These are phyloP conservation scores for Isoperla grammatica DNA, from an alignment of 2,888 invertebrate species.

Conservation along the genomic window DNA sequence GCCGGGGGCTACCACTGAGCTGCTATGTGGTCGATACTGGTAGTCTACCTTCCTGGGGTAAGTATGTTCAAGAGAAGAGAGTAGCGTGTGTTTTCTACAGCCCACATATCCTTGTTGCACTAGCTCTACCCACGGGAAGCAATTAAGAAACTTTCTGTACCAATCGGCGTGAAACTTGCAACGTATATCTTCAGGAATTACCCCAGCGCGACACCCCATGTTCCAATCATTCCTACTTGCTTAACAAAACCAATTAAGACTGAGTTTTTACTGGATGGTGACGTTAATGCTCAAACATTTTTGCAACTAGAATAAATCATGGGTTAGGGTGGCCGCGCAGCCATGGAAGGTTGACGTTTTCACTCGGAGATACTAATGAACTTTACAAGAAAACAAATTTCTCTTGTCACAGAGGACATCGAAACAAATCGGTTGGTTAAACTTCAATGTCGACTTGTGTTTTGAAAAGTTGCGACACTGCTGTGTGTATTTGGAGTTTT, in stretches of 20 bases:
- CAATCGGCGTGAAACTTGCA: slow-evolving; percentile 26
- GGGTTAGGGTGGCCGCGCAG: not conserved
- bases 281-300: slow-evolving; percentile 2
- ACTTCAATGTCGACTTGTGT: not conserved
- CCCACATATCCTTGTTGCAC: too few species aligned
- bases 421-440: not conserved
- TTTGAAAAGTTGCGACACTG: too few species aligned
- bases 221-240: slow-evolving; percentile 15
- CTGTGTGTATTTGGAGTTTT: too few species aligned
- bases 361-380: not conserved
- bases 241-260: slow-evolving; percentile 26
- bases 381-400: not conserved
- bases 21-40: too few species aligned
- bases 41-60: too few species aligned
- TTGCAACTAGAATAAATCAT: slow-evolving; percentile 1
- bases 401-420: too few species aligned
- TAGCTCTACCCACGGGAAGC: slow-evolving; percentile 18
- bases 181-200: slow-evolving; percentile 24
- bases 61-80: too few species aligned
- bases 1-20: too few species aligned
- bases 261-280: slow-evolving; percentile 12
- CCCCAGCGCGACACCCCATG: not conserved
- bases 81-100: too few species aligned
- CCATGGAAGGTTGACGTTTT: not conserved
- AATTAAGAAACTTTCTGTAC: slow-evolving; percentile 28